These are phyloP conservation scores for Dinoponera quadriceps DNA, from an alignment of 1,140 invertebrate genomes.

Conservation along the genomic window DNA sequence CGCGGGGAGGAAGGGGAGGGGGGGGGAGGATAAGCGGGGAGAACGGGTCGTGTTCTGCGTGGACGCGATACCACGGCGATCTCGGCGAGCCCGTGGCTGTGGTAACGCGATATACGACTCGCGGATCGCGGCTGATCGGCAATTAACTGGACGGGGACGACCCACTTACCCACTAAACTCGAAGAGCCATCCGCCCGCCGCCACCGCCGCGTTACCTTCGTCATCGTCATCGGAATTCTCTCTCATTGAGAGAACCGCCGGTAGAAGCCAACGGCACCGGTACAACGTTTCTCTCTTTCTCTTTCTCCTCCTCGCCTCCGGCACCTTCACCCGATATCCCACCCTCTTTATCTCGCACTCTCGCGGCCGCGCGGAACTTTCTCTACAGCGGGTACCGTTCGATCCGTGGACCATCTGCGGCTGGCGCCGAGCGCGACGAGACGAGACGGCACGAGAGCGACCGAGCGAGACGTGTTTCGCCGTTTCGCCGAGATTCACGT, in stretches of 20 bases:
- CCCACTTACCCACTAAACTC: slow-evolving; percentile 85
- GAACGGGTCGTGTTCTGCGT: background rate
- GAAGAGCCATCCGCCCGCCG: slow-evolving; percentile 63
- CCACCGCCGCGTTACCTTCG: slow-evolving; percentile 28
- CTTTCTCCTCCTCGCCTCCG: slow-evolving; percentile 21
- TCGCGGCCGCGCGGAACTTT: slow-evolving; percentile 75
- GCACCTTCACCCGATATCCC: slow-evolving; percentile 3
- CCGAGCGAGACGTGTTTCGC: too few species aligned
- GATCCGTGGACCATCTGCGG: slow-evolving; percentile 1
- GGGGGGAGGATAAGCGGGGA: background rate
- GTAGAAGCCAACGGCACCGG: background rate
- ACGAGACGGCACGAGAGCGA: background rate
- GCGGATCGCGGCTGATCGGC: slow-evolving; percentile 57
- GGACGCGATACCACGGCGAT: background rate
- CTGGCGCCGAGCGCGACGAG: background rate
- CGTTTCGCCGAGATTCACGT: too few species aligned
- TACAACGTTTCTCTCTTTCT: slow-evolving; percentile 57
- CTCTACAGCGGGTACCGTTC: slow-evolving; percentile 84
- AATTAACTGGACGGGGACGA: slow-evolving; percentile 80
- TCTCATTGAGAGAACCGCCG: slow-evolving; percentile 50
- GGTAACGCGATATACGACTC: slow-evolving; percentile 29
- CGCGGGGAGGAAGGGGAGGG: background rate
- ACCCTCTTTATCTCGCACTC: slow-evolving; percentile 46
- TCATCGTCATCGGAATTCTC: slow-evolving; percentile 61
- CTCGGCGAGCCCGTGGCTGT: background rate